Conservation (phyloP, 37 sponge, comb jelly and placozoan species). For the Haliclona indistincta region DNA sequence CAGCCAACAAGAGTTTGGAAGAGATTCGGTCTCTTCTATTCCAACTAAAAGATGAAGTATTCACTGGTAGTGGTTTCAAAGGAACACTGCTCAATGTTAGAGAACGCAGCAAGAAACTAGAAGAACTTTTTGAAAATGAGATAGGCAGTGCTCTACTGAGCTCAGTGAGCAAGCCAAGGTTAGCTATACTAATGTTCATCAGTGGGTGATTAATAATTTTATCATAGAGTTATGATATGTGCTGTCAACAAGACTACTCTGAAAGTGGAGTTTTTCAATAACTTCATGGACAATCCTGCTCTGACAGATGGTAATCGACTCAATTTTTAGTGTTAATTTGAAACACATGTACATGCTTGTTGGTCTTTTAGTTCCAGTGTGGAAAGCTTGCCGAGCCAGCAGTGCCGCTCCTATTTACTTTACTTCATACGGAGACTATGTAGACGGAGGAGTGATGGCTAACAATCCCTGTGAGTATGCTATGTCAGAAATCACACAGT, state of each 20-base stretch:
- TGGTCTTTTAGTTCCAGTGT: slow-evolving; percentile 11
- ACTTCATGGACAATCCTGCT: neutral
- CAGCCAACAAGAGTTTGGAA: slow-evolving; percentile 37
- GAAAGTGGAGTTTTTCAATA: slow-evolving; percentile 20
- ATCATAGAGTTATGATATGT: slow-evolving; percentile 1
- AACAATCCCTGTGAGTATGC: slow-evolving; percentile 18
- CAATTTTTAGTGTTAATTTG: neutral
- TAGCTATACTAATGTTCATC: slow-evolving; percentile 2
- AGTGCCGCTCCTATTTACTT: slow-evolving; percentile 29
- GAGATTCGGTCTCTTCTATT: slow-evolving; percentile 38
- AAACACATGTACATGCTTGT: neutral
- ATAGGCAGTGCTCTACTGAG: neutral
- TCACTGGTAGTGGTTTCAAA: slow-evolving; percentile 1
- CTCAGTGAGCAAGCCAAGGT: slow-evolving; percentile 3
- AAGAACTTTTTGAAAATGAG: neutral
- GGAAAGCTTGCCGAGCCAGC: slow-evolving; percentile 14
- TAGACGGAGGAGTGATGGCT: slow-evolving; percentile 26
- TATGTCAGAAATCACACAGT: slow-evolving; percentile 4
- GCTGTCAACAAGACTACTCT: neutral
- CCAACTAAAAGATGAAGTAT: slow-evolving; percentile 30
- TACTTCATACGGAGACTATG: neutral
- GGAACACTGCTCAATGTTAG: neutral
- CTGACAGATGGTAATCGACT: neutral
- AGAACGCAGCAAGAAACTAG: neutral
- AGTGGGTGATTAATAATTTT: neutral